Conservation (phyloP, 2,888 invertebrate species). For the Syrphus vitripennis region DNA sequence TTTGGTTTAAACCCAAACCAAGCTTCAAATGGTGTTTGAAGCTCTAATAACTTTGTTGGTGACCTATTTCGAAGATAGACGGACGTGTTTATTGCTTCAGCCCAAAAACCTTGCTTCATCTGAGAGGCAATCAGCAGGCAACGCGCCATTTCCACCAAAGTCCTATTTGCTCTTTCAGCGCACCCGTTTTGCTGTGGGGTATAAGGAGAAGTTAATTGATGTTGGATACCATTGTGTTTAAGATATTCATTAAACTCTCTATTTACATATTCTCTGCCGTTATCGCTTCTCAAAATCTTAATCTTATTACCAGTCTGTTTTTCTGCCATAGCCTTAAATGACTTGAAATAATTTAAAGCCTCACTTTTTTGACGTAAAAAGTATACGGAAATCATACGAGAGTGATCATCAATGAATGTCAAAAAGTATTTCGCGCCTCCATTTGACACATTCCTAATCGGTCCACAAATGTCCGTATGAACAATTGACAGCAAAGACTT, state of each 20-base stretch:
- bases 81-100: constrained; percentile 37
- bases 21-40: constrained; percentile 64
- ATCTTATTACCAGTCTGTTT: no score
- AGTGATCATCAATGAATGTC: constrained; percentile 20
- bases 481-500: neutral
- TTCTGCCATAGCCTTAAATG: no score
- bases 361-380: constrained; percentile 44
- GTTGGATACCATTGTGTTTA: constrained; percentile 71
- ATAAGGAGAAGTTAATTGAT: constrained; percentile 67
- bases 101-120: constrained; percentile 71
- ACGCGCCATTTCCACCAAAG: constrained; percentile 66
- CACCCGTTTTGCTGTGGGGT: constrained; percentile 73
- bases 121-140: constrained; percentile 70
- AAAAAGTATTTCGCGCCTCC: constrained; percentile 3
- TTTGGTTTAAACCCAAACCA: constrained; percentile 56
- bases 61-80: constrained; percentile 32
- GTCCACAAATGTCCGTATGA: constrained; percentile 31
- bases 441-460: constrained; percentile 31
- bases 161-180: constrained; percentile 71
- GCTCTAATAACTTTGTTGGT: constrained; percentile 32
- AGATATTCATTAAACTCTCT: constrained; percentile 64
- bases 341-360: neutral
- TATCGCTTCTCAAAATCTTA: neutral
- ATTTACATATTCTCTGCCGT: constrained; percentile 29
- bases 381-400: constrained; percentile 30